A percentile compares a stretch with the other conserved stretches of the same genome.
These are phyloP conservation scores for Cochlearius cochlearius DNA, from an alignment of 2,113 vertebrate species.

Conservation along the genomic window DNA sequence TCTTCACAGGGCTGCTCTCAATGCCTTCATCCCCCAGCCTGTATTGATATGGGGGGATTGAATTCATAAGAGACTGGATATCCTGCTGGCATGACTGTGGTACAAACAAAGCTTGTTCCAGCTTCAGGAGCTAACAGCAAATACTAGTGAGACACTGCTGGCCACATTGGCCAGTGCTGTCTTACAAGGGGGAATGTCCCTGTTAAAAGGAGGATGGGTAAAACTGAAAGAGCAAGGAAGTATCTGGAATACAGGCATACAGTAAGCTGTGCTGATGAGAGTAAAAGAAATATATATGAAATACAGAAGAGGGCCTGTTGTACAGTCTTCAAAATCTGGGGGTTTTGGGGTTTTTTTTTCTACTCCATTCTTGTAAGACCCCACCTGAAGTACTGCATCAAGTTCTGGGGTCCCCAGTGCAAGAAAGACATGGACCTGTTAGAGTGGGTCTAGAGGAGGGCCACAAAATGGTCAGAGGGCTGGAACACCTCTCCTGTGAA, in stretches of 20 bases:
- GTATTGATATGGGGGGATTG: neutral
- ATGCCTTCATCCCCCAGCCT: no score
- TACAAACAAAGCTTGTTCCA: neutral
- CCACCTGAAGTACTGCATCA: neutral
- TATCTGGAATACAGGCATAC: neutral
- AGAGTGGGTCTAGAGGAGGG: neutral
- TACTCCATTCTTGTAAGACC: neutral
- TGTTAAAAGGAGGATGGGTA: neutral
- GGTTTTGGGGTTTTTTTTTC: accelerated
- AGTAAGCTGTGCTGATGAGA: neutral
- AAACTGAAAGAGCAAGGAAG: neutral
- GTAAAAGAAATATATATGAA: neutral
- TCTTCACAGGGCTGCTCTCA: no score
- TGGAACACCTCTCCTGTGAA: no score
- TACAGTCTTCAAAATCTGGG: neutral
- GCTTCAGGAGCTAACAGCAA: neutral
- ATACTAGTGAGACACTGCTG: neutral
- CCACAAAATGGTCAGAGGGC: neutral
- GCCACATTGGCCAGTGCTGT: neutral
- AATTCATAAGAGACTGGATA: neutral
- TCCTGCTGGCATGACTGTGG: neutral
- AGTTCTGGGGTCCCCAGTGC: neutral
- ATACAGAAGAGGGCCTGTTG: neutral
- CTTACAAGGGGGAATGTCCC: neutral
- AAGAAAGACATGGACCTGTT: neutral